A percentile compares a stretch with the other conserved stretches of the same genome.
Conservation (phyloP, 2,113 vertebrate species). For the Ailurus styani region DNA sequence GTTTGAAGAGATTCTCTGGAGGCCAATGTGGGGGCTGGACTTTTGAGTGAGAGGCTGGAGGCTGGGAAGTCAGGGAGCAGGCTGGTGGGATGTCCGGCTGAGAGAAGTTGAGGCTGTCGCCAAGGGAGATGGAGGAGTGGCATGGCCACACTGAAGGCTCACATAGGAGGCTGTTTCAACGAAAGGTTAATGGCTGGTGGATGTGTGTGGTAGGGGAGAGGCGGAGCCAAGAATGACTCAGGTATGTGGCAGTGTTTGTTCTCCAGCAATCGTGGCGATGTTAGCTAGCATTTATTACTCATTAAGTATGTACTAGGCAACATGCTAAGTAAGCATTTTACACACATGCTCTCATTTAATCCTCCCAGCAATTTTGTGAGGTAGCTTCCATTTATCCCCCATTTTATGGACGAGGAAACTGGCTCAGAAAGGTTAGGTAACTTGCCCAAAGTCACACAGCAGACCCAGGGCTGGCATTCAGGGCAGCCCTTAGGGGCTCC, state of each 20-base stretch:
- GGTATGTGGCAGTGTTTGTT: background rate
- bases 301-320: background rate
- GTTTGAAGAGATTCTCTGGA: background rate
- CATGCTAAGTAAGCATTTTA: background rate
- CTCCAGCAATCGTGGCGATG: background rate
- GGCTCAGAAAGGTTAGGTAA: background rate
- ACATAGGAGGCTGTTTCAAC: background rate
- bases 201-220: background rate
- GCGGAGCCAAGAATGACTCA: background rate
- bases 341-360: background rate
- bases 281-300: background rate
- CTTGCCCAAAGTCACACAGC: background rate
- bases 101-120: background rate
- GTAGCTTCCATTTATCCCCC: background rate
- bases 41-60: background rate
- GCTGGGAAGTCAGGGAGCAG: background rate
- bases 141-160: background rate
- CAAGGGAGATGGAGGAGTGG: background rate
- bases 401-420: background rate
- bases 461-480: background rate
- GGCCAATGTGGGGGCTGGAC: background rate
- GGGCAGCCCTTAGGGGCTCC: background rate
- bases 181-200: background rate
- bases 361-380: background rate
- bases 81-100: background rate